phyloP scores from a whole-genome alignment of 2,797 vertebrate genomes.

The Eospalax fontanierii region DNA sequence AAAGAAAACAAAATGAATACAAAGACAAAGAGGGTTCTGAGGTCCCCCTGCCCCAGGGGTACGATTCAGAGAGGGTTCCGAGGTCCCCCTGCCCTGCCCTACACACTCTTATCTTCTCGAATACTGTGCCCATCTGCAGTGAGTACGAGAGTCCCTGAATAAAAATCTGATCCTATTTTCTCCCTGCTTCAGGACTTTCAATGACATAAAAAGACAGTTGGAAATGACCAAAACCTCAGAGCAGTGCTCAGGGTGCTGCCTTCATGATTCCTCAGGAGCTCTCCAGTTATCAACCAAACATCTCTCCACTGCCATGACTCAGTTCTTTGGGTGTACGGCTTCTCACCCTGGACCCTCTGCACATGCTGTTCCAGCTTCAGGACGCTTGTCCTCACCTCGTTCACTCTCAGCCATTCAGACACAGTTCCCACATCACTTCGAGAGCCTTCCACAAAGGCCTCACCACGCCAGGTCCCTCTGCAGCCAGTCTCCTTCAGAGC shows the following conservation, averaged over 20 bases:
- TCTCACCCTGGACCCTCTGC: neutral
- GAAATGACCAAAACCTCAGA: neutral
- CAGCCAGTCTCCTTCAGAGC: neutral
- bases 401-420: neutral
- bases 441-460: neutral
- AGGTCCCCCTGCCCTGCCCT: accelerated
- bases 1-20: neutral
- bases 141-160: neutral
- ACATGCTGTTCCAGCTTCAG: neutral
- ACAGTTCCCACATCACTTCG: accelerated
- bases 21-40: too few relatives aligned
- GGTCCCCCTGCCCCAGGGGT: too few relatives aligned
- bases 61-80: neutral
- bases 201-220: neutral
- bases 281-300: neutral
- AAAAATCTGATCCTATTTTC: neutral
- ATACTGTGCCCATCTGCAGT: neutral
- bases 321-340: neutral
- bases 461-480: neutral
- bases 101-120: accelerated
- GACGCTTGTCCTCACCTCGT: neutral
- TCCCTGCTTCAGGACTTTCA: neutral
- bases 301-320: accelerated
- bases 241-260: neutral
- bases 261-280: neutral